Evolutionary conservation across 2,113 vertebrate species (phyloP).

Genomic region (Falcunculus frontatus): DNA sequence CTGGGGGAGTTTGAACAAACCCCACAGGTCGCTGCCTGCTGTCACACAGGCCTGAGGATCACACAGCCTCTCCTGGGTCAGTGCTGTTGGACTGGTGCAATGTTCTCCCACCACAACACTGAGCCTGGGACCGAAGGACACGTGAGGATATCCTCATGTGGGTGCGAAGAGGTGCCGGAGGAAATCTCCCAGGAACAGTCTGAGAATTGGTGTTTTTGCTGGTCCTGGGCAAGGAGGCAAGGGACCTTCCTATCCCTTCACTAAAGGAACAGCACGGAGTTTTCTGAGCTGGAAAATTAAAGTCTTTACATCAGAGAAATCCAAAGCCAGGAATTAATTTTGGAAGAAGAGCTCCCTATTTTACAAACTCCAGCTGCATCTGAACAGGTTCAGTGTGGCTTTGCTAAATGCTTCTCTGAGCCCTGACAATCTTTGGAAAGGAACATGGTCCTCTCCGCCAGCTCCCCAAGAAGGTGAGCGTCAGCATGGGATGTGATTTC

Average conservation of each 20-base stretch:
- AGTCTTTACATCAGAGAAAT: not conserved
- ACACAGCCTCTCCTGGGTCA: rapidly evolving
- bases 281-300: conserved; percentile 57
- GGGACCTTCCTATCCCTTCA: not conserved
- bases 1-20: not conserved
- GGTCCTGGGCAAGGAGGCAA: not conserved
- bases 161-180: not conserved
- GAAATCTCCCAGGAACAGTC: not conserved
- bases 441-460: not conserved
- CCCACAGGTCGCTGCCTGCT: not conserved
- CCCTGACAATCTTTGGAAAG: not conserved
- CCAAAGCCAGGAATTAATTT: conserved; percentile 28
- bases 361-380: not conserved
- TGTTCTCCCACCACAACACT: not conserved
- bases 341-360: conserved; percentile 11
- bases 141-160: rapidly evolving
- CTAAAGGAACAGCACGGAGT: not conserved
- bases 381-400: conserved; percentile 4
- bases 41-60: not conserved
- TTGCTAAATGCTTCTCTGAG: conserved; percentile 28
- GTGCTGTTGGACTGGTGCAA: not conserved
- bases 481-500: not conserved
- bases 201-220: not conserved
- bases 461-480: not conserved
- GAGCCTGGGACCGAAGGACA: not conserved